Base-by-base conservation (phyloP, 2,888 invertebrate genomes). In the Dryococelus australis region DNA sequence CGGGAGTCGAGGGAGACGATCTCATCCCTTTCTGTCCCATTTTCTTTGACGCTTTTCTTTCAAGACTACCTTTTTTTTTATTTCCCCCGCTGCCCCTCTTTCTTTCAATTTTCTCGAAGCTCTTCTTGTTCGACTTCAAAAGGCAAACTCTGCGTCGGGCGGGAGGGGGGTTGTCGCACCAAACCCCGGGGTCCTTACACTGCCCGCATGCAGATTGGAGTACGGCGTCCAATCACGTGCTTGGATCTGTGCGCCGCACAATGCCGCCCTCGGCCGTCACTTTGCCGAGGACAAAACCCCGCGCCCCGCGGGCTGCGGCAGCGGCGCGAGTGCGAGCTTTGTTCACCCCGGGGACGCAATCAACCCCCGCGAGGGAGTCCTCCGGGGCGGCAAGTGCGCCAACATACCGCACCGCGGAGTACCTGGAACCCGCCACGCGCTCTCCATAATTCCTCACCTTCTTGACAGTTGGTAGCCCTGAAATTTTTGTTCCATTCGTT, bases 101-200 rank as follows among this genome's bases (percentile, higher is more conserved):
- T 27, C 83, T 83, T 43, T 43, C 83, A 43, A 83, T 83, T 27
- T 43, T 83, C 83, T 24, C 83, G 83, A 83, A 83, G 83, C 83
- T 83, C 83, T 83, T 83, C 83, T 65, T 83, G 83, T 83, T 89
- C 87, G 89, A 89, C 89, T 90, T 91, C 91, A 91, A 91, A 90
- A 91, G 91, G 91, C 91, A 91, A 92, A 92, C 92, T 92, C 83
- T 27, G 28, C n/a, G 51, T 51, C 8, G 51, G 35, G 35, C 1
- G 35, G 35, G 8, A 8, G n/a, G 65, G n/a, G 65, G 35, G 35
- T 12, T 83, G 83, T 83, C 83, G 83, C 28, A 28, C 28, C 83
- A 8, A 83, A 35, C 35, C 83, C 16, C 83, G 83, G 65, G 65
- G n/a, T 47, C 47, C 47, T n/a, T 65, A 83, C 83, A 83, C 83